These are phyloP conservation scores for Ochlodes sylvanus DNA, from an alignment of 2,888 invertebrate species.

Conservation along the genomic window DNA sequence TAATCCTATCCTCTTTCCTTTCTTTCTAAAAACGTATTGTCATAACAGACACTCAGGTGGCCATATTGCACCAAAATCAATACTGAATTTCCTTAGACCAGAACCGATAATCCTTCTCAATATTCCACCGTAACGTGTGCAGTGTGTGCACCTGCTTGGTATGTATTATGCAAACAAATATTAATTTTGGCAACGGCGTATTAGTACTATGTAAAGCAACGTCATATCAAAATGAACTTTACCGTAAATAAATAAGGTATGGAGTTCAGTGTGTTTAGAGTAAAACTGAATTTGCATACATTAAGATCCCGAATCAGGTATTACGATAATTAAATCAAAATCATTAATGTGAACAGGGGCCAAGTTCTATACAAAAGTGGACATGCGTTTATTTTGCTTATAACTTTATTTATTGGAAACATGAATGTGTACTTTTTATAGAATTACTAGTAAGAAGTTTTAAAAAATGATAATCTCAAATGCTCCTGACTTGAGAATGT, in stretches of 20 bases:
- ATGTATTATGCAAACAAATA: constrained; percentile 12
- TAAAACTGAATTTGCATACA: constrained; percentile 16
- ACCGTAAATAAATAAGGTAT: not conserved
- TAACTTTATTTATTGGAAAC: too few relatives aligned
- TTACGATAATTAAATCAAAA: not conserved
- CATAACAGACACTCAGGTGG: too few relatives aligned
- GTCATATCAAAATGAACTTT: not conserved
- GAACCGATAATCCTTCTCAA: not conserved
- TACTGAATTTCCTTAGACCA: too few relatives aligned
- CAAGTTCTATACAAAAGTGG: not conserved
- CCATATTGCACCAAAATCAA: too few relatives aligned
- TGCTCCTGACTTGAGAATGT: too few relatives aligned
- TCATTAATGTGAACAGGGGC: not conserved
- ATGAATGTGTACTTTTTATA: too few relatives aligned
- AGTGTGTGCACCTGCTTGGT: not conserved
- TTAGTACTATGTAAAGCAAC: not conserved
- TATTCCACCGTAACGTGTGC: not conserved
- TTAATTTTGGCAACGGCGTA: constrained; percentile 15
- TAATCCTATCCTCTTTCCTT: too few relatives aligned
- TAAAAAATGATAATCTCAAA: too few relatives aligned
- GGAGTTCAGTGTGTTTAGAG: not conserved
- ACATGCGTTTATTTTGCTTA: not conserved
- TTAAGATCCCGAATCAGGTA: constrained; percentile 12
- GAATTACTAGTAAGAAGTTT: too few relatives aligned
- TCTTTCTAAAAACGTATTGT: too few relatives aligned